Percentiles rank a stretch among this genome's conserved stretches.
phyloP scores from a whole-genome alignment of 2,888 invertebrate species.

The Strigamia crassipes region DNA sequence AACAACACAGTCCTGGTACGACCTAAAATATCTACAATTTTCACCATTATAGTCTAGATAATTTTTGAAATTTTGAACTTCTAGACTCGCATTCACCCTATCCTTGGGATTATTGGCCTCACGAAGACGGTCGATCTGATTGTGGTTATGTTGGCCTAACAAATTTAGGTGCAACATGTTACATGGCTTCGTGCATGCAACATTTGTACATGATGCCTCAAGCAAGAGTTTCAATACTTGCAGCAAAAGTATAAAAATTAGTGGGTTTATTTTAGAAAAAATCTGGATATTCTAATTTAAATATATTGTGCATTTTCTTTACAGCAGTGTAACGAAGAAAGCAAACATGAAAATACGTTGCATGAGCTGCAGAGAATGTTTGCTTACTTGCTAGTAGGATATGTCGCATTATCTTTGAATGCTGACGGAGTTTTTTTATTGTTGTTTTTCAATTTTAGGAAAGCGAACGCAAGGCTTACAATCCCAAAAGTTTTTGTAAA shows the following conservation, averaged over 20 bases:
- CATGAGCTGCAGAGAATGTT: conserved; percentile 93
- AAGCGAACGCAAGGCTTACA: conserved; percentile 93
- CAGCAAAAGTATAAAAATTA: conserved; percentile 65
- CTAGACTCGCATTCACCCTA: conserved; percentile 74
- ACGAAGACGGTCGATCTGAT: conserved; percentile 90
- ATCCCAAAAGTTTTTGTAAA: conserved; percentile 92
- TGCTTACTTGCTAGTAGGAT: conserved; percentile 77
- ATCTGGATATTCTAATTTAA: neutral
- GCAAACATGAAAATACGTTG: conserved; percentile 80
- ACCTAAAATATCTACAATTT: neutral
- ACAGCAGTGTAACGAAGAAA: conserved; percentile 64
- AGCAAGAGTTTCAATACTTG: conserved; percentile 80
- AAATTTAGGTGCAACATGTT: conserved; percentile 94
- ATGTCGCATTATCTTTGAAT: neutral
- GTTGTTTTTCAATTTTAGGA: conserved; percentile 64
- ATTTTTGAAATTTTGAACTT: neutral
- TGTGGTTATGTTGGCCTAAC: conserved; percentile 94
- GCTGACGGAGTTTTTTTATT: neutral
- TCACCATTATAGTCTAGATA: neutral
- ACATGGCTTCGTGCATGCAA: conserved; percentile 97
- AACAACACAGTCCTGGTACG: conserved; percentile 80
- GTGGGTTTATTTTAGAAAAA: neutral
- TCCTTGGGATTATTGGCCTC: conserved; percentile 98
- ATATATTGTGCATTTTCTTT: conserved; percentile 42
- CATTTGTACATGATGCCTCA: conserved; percentile 97